Evolutionary conservation across 2,888 invertebrate species (phyloP).

Genomic region (Craniophora ligustri): DNA sequence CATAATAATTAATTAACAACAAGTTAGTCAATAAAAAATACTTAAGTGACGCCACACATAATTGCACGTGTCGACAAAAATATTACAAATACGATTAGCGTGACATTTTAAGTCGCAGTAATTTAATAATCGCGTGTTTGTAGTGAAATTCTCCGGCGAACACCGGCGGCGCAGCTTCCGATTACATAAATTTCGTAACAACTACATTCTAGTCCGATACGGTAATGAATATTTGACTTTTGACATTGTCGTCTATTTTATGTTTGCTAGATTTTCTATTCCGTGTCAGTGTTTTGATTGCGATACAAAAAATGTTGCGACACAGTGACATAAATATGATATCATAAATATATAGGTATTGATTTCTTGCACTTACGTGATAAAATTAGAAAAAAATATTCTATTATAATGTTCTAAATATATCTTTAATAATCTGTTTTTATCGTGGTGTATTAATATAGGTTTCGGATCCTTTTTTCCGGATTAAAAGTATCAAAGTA

Average conservation of each 20-base stretch:
- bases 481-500: too few species aligned
- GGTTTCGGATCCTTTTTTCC: too few species aligned
- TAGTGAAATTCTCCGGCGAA: constrained; percentile 45
- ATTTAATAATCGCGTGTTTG: constrained; percentile 49
- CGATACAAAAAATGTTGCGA: constrained; percentile 37
- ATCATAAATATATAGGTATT: not conserved
- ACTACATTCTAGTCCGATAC: constrained; percentile 61
- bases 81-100: constrained; percentile 39
- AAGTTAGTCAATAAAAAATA: constrained; percentile 8
- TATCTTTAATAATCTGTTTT: too few species aligned
- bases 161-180: constrained; percentile 51
- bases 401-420: too few species aligned
- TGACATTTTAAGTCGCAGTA: constrained; percentile 29
- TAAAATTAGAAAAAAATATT: too few species aligned
- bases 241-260: constrained; percentile 77
- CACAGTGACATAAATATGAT: constrained; percentile 5
- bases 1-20: constrained; percentile 2
- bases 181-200: constrained; percentile 62
- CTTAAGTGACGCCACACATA: constrained; percentile 1
- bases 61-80: constrained; percentile 16
- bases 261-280: constrained; percentile 66
- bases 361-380: too few species aligned
- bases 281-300: constrained; percentile 62
- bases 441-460: too few species aligned
- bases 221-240: constrained; percentile 77